phyloP scores from a whole-genome alignment of 2,113 vertebrate genomes.

The Labeo rohita region DNA sequence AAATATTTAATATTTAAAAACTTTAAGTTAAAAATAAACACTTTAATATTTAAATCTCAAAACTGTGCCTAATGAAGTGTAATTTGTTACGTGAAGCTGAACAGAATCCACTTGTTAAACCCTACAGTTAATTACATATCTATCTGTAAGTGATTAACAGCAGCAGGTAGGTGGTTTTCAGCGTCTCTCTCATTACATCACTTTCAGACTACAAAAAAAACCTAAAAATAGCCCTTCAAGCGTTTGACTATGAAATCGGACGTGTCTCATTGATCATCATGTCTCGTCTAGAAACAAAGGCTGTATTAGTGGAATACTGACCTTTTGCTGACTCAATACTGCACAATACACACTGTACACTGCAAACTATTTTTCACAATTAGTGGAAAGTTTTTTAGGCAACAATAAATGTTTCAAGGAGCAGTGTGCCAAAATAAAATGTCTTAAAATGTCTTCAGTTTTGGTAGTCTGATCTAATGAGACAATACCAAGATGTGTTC shows the following conservation, averaged over 20 bases:
- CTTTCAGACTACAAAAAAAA: neutral
- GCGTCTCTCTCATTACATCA: constrained; percentile 23
- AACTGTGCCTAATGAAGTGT: neutral
- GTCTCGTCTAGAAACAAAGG: constrained; percentile 31
- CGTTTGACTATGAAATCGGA: constrained; percentile 78
- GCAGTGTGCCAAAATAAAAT: neutral
- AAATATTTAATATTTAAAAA: neutral
- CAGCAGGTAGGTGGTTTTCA: neutral
- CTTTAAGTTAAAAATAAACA: neutral
- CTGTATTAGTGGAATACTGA: neutral
- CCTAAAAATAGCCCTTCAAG: constrained; percentile 57
- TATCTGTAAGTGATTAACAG: neutral
- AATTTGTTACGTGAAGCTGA: neutral
- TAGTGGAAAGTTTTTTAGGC: neutral
- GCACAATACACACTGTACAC: neutral
- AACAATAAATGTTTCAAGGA: neutral
- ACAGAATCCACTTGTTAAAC: neutral
- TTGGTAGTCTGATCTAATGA: neutral
- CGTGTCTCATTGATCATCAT: constrained; percentile 77
- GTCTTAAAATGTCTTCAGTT: neutral
- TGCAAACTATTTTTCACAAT: neutral
- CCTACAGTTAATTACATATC: constrained; percentile 6
- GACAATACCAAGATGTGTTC: neutral
- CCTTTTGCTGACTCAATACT: neutral
- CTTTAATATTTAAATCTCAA: constrained; percentile 7